These are phyloP conservation scores for Bombycilla garrulus DNA, from an alignment of 2,113 vertebrate genomes.

Conservation along the genomic window DNA sequence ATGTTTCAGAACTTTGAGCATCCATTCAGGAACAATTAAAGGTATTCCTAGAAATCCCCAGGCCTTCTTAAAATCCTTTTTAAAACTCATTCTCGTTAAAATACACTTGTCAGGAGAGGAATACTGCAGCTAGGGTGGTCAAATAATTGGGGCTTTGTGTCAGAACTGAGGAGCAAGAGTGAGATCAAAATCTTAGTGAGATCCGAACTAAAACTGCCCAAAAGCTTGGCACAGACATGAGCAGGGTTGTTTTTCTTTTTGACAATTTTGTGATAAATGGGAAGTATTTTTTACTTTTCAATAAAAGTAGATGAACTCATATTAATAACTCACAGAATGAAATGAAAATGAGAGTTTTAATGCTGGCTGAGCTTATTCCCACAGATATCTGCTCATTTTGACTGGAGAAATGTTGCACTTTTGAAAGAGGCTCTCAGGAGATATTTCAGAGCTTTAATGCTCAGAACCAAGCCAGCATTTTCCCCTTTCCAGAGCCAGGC, in stretches of 20 bases:
- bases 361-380: background rate
- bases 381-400: background rate
- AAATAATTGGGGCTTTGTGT: background rate
- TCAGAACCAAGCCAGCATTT: background rate
- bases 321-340: background rate
- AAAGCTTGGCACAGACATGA: background rate
- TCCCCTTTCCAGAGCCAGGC: background rate
- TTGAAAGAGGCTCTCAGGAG: background rate
- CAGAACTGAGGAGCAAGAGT: background rate
- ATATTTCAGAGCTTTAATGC: background rate
- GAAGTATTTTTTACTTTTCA: background rate
- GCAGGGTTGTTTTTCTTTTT: background rate
- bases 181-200: background rate
- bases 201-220: background rate
- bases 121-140: background rate
- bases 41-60: background rate
- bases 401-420: background rate
- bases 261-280: background rate
- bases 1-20: rapidly evolving
- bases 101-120: background rate
- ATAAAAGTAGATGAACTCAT: background rate
- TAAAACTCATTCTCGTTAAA: background rate
- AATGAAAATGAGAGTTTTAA: background rate
- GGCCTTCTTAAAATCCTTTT: background rate
- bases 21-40: background rate